phyloP scores from a whole-genome alignment of 2,888 invertebrate genomes.

The Lysandra bellargus region DNA sequence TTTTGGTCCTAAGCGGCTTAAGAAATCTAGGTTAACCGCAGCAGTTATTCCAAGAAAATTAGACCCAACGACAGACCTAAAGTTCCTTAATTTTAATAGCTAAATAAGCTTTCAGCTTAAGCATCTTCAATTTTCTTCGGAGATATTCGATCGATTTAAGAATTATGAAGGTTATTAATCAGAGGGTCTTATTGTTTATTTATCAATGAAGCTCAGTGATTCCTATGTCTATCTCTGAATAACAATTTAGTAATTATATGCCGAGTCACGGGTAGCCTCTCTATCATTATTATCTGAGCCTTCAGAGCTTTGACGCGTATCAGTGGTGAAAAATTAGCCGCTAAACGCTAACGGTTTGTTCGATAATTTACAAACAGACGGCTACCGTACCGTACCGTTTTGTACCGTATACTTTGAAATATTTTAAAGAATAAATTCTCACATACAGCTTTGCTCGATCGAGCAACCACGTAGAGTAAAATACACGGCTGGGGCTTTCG shows the following conservation, averaged over 20 bases:
- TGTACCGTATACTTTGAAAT: too few relatives aligned
- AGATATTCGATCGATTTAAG: background rate
- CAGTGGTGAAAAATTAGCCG: background rate
- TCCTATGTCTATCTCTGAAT: constrained; percentile 22
- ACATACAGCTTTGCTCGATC: too few relatives aligned
- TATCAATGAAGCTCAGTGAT: constrained; percentile 13
- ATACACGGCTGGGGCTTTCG: too few relatives aligned
- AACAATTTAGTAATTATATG: constrained; percentile 26
- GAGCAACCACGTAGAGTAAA: too few relatives aligned
- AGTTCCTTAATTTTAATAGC: background rate
- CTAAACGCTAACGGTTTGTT: background rate
- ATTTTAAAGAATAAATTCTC: too few relatives aligned
- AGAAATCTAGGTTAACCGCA: background rate
- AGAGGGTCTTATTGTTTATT: constrained; percentile 10
- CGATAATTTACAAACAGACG: background rate
- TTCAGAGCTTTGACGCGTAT: constrained; percentile 18
- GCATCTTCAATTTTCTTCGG: background rate
- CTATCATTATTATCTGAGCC: constrained; percentile 27
- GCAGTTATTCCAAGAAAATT: background rate
- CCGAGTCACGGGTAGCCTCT: constrained; percentile 25
- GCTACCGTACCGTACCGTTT: too few relatives aligned
- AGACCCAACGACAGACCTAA: background rate
- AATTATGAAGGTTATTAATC: constrained; percentile 20
- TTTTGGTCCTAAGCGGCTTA: background rate
- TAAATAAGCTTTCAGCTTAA: background rate